Evolutionary conservation across 2,888 invertebrate genomes (phyloP).

Genomic region (Dioctria rufipes): DNA sequence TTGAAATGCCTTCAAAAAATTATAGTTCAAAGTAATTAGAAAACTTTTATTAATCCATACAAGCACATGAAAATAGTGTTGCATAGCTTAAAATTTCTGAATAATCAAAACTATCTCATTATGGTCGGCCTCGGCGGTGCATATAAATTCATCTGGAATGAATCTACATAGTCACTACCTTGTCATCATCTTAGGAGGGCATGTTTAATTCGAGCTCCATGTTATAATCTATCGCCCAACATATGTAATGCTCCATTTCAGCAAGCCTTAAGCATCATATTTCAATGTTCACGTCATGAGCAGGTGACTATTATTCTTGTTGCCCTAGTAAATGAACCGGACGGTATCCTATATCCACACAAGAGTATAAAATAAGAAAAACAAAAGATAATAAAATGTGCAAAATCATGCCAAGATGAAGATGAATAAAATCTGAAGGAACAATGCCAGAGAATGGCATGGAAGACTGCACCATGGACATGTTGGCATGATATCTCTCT

Average conservation of each 20-base stretch:
- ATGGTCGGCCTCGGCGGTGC: too few species aligned
- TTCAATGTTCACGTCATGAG: slow-evolving; percentile 8
- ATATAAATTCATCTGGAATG: too few species aligned
- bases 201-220: too few species aligned
- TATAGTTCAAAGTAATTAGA: too few species aligned
- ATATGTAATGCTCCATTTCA: slow-evolving; percentile 9
- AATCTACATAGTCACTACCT: too few species aligned
- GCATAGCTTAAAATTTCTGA: too few species aligned
- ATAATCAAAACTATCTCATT: too few species aligned
- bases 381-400: slow-evolving; percentile 10
- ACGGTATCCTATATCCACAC: slow-evolving; percentile 6
- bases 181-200: too few species aligned
- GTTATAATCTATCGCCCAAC: not conserved
- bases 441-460: slow-evolving; percentile 15
- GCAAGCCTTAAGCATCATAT: slow-evolving; percentile 2
- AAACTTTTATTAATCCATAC: too few species aligned
- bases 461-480: slow-evolving; percentile 19
- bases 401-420: slow-evolving; percentile 45
- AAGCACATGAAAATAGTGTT: too few species aligned
- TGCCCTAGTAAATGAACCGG: slow-evolving; percentile 34
- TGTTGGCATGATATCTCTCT: not conserved
- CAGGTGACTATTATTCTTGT: slow-evolving; percentile 34
- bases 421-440: slow-evolving; percentile 38
- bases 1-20: too few species aligned
- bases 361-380: not conserved